Evolutionary conservation across 2,113 vertebrate species (phyloP).

Genomic region (Rostratula benghalensis): DNA sequence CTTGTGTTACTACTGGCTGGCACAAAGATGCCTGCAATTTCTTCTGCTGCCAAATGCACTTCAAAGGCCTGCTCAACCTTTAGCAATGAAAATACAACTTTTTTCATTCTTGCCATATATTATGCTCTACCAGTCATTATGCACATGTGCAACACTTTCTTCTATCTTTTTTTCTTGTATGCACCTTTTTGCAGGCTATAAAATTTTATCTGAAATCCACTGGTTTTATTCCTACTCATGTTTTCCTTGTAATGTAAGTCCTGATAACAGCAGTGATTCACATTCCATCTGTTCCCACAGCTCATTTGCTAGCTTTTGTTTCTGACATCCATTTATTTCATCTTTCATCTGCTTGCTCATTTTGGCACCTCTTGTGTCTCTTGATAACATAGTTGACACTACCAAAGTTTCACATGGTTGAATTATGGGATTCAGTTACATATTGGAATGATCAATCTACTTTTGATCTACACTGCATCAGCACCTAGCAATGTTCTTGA

Average conservation of each 20-base stretch:
- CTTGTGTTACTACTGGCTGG: not conserved
- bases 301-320: constrained; percentile 37
- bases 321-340: not conserved
- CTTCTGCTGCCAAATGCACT: not conserved
- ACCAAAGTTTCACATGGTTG: not conserved
- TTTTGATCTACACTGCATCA: not conserved
- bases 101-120: not conserved
- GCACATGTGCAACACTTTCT: not conserved
- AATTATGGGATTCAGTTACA: not conserved
- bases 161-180: not conserved
- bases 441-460: not conserved
- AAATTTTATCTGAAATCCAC: not conserved
- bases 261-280: constrained; percentile 33
- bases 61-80: not conserved
- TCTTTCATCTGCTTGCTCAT: constrained; percentile 33
- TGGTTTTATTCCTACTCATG: not conserved
- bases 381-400: not conserved
- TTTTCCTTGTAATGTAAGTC: constrained; percentile 1
- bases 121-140: not conserved
- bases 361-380: not conserved
- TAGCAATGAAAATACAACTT: not conserved
- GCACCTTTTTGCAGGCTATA: not conserved
- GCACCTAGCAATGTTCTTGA: not conserved
- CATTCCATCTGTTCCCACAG: constrained; percentile 8
- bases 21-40: not conserved